phyloP scores from a whole-genome alignment of 2,888 invertebrate genomes.

The Polydesmus complanatus region DNA sequence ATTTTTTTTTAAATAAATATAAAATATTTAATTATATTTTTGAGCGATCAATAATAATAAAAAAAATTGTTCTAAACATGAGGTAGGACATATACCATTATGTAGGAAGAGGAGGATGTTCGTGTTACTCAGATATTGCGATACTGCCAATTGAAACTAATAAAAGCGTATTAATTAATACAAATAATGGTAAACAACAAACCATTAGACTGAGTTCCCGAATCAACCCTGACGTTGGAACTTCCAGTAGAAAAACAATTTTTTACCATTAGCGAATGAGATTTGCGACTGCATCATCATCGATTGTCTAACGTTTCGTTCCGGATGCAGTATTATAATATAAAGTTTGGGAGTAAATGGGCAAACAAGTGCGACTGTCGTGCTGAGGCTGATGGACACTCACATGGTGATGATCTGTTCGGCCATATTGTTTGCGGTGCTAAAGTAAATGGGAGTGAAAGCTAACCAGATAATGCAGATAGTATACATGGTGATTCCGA shows the following conservation, averaged over 20 bases:
- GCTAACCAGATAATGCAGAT: conserved; percentile 97
- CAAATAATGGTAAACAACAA: no score
- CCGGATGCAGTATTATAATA: conserved; percentile 76
- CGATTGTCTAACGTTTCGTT: conserved; percentile 67
- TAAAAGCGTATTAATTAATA: no score
- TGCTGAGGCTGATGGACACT: conserved; percentile 84
- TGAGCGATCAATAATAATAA: no score
- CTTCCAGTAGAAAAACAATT: conserved; percentile 17
- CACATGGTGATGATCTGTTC: conserved; percentile 89
- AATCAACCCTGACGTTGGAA: conserved; percentile 29
- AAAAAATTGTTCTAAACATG: no score
- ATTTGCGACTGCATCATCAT: conserved; percentile 27
- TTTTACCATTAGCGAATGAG: conserved; percentile 18
- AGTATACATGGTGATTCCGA: conserved; percentile 97
- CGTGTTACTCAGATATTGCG: no score
- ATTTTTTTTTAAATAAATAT: no score
- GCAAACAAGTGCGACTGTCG: conserved; percentile 83
- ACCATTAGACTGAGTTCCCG: conserved; percentile 32
- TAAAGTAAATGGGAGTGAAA: conserved; percentile 50
- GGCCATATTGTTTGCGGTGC: conserved; percentile 43
- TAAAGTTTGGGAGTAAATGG: conserved; percentile 87
- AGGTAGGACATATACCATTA: no score
- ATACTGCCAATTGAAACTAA: no score
- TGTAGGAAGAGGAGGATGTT: no score
- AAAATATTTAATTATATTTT: no score